A percentile compares a stretch with the other conserved stretches of the same genome.
Evolutionary conservation across 53 echinoderm and acorn worm genomes (phyloP).

Genomic region (Henricia sp.): DNA sequence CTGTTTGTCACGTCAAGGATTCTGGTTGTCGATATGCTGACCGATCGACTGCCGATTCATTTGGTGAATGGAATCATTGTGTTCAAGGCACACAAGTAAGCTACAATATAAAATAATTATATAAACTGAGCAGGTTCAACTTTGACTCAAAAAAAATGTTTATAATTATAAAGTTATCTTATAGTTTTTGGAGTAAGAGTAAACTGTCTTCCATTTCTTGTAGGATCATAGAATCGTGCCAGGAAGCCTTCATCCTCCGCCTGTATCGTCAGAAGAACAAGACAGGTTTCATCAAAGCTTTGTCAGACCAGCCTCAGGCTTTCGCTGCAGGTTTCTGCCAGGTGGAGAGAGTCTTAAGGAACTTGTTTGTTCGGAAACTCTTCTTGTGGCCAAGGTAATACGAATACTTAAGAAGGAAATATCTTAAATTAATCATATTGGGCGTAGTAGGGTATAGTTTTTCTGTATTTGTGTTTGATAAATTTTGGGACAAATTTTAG

Average conservation of each 20-base stretch:
- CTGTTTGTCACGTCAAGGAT: conserved; percentile 96
- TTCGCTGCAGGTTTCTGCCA: conserved; percentile 91
- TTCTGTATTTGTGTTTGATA: no score
- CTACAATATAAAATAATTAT: not conserved
- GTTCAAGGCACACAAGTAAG: conserved; percentile 98
- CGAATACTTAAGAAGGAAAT: no score
- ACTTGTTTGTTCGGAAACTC: conserved; percentile 89
- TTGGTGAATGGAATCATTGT: conserved; percentile 86
- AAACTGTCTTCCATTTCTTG: no score
- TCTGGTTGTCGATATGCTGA: conserved; percentile 91
- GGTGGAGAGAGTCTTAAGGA: conserved; percentile 90
- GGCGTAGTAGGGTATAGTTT: no score
- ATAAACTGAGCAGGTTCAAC: no score
- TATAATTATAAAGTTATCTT: no score
- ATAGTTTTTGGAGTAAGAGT: no score
- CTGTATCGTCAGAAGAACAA: conserved; percentile 97
- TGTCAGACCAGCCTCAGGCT: conserved; percentile 93
- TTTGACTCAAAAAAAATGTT: no score
- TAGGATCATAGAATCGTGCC: conserved; percentile 94
- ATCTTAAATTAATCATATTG: no score
- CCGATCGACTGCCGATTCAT: conserved; percentile 79
- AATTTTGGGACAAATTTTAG: no score
- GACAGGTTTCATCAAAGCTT: conserved; percentile 95
- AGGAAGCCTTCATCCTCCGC: conserved; percentile 94
- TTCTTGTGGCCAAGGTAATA: conserved; percentile 94